These are phyloP conservation scores for Manis pentadactyla DNA, from an alignment of 2,797 vertebrate genomes.

Conservation along the genomic window DNA sequence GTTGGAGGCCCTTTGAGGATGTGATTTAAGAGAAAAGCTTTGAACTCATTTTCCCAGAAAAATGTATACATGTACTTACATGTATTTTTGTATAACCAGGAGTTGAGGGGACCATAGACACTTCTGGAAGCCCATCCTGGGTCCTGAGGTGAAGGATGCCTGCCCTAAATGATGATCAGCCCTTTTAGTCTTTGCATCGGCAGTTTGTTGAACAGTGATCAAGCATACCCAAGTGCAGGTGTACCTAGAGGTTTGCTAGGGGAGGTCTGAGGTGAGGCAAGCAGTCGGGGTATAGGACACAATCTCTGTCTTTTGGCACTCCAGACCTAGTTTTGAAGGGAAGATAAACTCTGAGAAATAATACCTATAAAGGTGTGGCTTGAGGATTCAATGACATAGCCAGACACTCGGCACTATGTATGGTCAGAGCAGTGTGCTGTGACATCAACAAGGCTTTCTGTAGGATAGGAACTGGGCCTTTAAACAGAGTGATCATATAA, in stretches of 20 bases:
- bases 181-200: not conserved
- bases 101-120: not conserved
- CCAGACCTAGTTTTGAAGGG: not conserved
- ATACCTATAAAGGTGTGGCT: not conserved
- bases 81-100: not conserved
- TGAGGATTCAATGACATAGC: not conserved
- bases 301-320: not conserved
- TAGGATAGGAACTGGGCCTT: not conserved
- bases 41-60: not conserved
- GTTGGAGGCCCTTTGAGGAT: not conserved
- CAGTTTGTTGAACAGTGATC: not conserved
- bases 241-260: not conserved
- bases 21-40: not conserved
- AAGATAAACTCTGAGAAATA: not conserved
- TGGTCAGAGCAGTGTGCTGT: not conserved
- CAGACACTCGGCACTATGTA: not conserved
- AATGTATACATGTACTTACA: not conserved
- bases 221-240: not conserved
- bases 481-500: not conserved
- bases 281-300: not conserved
- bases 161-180: not conserved
- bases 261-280: accelerated
- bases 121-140: not conserved
- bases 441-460: not conserved
- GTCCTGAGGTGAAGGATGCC: not conserved